phyloP scores from a whole-genome alignment of 2,888 invertebrate species.

The Salticus scenicus region DNA sequence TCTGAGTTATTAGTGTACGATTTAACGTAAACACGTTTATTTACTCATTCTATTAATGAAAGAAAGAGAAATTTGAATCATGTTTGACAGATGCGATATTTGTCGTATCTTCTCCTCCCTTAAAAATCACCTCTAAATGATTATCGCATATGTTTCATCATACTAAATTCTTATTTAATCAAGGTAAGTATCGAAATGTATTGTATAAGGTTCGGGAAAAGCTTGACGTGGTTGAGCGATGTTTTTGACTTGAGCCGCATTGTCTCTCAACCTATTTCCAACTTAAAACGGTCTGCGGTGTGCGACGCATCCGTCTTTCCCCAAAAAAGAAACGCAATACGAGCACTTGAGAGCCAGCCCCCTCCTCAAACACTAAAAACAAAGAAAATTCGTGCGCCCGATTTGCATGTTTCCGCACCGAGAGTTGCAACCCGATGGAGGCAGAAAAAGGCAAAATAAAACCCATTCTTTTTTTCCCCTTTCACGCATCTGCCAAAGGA shows the following conservation, averaged over 20 bases:
- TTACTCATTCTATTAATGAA: too few relatives aligned
- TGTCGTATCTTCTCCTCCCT: too few relatives aligned
- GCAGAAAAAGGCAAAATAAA: neutral
- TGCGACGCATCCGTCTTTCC: constrained; percentile 41
- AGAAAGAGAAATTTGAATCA: too few relatives aligned
- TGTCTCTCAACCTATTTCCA: neutral
- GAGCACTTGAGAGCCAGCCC: constrained; percentile 55
- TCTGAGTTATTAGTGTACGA: too few relatives aligned
- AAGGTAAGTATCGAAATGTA: too few relatives aligned
- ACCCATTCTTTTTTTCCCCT: constrained; percentile 28
- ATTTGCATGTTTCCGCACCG: constrained; percentile 51
- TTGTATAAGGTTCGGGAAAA: neutral
- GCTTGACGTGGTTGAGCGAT: neutral
- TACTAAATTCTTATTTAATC: too few relatives aligned
- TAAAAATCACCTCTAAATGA: too few relatives aligned
- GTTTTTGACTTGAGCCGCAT: constrained; percentile 30
- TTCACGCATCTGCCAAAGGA: constrained; percentile 16
- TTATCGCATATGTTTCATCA: too few relatives aligned
- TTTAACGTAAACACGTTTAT: too few relatives aligned
- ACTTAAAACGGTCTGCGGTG: constrained; percentile 39
- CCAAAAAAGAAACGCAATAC: constrained; percentile 63
- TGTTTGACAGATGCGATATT: too few relatives aligned
- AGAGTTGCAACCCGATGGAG: constrained; percentile 4
- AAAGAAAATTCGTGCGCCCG: constrained; percentile 28
- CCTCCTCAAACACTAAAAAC: constrained; percentile 27